These are phyloP conservation scores for Nibea albiflora DNA, from an alignment of 2,113 vertebrate genomes.

Conservation along the genomic window DNA sequence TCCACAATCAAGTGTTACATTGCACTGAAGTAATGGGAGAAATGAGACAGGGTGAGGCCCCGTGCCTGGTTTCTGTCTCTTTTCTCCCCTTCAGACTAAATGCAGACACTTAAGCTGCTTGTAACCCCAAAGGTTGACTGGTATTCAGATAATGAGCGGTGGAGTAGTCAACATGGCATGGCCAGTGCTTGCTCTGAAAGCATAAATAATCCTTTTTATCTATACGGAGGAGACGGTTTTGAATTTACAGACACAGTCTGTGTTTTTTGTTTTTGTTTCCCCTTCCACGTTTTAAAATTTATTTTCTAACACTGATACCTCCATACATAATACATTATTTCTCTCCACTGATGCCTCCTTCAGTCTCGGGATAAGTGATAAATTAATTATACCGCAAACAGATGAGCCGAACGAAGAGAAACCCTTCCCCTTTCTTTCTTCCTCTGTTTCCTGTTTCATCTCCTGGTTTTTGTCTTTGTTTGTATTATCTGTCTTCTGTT, in stretches of 20 bases:
- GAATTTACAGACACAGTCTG: too few species aligned
- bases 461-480: not conserved
- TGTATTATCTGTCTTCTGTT: constrained; percentile 26
- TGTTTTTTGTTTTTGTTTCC: not conserved
- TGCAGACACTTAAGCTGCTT: constrained; percentile 55
- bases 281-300: constrained; percentile 12
- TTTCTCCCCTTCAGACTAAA: constrained; percentile 39
- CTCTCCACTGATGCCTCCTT: constrained; percentile 44
- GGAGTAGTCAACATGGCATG: constrained; percentile 41
- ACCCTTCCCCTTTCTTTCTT: constrained; percentile 15
- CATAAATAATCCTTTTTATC: constrained; percentile 64
- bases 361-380: constrained; percentile 55
- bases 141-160: constrained; percentile 58
- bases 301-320: constrained; percentile 47
- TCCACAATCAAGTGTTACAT: not conserved
- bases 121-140: constrained; percentile 62
- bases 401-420: constrained; percentile 35
- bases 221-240: too few species aligned
- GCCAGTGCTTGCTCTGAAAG: constrained; percentile 44
- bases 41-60: constrained; percentile 16
- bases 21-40: not conserved
- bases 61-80: constrained; percentile 35
- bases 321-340: constrained; percentile 71
- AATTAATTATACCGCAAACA: constrained; percentile 71
- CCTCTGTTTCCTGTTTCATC: constrained; percentile 19